A percentile compares a stretch with the other conserved stretches of the same genome.
phyloP scores from a whole-genome alignment of 2,888 invertebrate species.

The Steinernema hermaphroditum region DNA sequence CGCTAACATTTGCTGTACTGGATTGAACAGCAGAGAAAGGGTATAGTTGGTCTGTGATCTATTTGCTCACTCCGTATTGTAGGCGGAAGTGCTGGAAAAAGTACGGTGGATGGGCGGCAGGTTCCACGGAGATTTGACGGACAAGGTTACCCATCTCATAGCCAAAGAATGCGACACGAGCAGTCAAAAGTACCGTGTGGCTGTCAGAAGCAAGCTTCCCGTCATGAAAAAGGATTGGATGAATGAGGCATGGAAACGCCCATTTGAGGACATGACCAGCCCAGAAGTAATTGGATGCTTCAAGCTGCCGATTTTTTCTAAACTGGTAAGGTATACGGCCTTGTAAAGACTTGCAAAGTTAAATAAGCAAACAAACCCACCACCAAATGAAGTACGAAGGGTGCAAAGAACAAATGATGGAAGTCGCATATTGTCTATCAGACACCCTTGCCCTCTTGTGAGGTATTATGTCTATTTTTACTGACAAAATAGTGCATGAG shows the following conservation, averaged over 20 bases:
- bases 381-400: no score
- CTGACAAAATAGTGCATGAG: no score
- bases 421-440: no score
- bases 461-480: no score
- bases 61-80: conserved; percentile 14
- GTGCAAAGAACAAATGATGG: no score
- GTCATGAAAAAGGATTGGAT: conserved; percentile 39
- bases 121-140: conserved; percentile 35
- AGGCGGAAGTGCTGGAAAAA: conserved; percentile 38
- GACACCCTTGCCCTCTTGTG: no score
- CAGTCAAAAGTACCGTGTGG: conserved; percentile 47
- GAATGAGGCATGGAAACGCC: conserved; percentile 38
- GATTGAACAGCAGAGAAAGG: conserved; percentile 33
- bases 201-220: conserved; percentile 33
- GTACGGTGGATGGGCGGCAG: conserved; percentile 47
- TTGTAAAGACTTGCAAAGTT: no score
- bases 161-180: conserved; percentile 41
- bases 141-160: conserved; percentile 48
- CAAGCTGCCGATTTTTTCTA: conserved; percentile 40
- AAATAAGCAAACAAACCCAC: no score
- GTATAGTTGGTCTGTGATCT: conserved; percentile 30
- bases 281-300: conserved; percentile 34
- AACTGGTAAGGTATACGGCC: conserved; percentile 42
- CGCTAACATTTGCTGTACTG: conserved; percentile 44
- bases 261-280: not conserved